Conservation (phyloP, 1,140 invertebrate species). For the Limonius californicus region DNA sequence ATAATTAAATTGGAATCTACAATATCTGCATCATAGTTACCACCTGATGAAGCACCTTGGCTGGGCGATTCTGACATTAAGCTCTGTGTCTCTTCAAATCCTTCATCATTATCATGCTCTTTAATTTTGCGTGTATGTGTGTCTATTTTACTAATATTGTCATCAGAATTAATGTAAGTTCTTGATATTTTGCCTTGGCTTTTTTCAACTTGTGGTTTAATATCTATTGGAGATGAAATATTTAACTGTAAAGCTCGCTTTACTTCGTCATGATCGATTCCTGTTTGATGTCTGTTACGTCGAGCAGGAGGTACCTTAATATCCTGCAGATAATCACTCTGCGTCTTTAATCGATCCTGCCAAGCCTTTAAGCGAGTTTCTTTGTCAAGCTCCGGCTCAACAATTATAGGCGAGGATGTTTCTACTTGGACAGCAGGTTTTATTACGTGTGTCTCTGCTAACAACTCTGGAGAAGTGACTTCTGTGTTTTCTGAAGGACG, state of each 20-base stretch:
- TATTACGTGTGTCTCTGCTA: conserved; percentile 42
- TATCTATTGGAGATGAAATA: conserved; percentile 1
- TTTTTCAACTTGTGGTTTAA: background rate
- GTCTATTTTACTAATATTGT: conserved; percentile 31
- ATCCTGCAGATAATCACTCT: conserved; percentile 19
- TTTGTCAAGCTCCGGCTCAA: conserved; percentile 52
- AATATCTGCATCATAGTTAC: conserved; percentile 39
- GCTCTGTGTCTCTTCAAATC: conserved; percentile 85
- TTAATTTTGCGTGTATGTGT: conserved; percentile 30
- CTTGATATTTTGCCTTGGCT: background rate
- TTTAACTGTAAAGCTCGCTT: conserved; percentile 55
- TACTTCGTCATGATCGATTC: conserved; percentile 61
- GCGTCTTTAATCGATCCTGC: conserved; percentile 58
- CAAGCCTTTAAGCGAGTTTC: conserved; percentile 59
- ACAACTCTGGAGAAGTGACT: conserved; percentile 50
- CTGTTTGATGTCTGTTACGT: conserved; percentile 52
- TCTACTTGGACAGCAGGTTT: conserved; percentile 25
- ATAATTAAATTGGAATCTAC: conserved; percentile 2
- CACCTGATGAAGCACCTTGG: conserved; percentile 41
- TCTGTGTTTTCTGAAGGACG: conserved; percentile 60
- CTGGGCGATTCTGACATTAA: conserved; percentile 80
- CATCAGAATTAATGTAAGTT: background rate
- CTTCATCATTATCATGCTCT: conserved; percentile 68
- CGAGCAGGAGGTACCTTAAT: conserved; percentile 23
- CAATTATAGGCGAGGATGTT: conserved; percentile 26